Evolutionary conservation across 1,140 invertebrate genomes (phyloP).

Genomic region (Dendrolimus punctatus): DNA sequence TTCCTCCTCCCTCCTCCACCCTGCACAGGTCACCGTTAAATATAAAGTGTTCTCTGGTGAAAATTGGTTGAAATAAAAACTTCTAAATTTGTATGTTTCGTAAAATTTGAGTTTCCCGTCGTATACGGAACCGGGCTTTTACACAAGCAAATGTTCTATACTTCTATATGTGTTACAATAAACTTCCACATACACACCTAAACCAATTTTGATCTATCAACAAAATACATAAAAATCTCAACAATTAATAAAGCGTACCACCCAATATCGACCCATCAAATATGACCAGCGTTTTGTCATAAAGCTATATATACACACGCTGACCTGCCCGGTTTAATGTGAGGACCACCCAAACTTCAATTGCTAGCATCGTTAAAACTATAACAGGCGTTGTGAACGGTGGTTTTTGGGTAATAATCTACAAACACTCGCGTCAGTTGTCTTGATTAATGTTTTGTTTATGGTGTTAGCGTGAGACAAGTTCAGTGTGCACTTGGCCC

Average conservation of each 20-base stretch:
- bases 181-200: too few species aligned
- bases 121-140: too few species aligned
- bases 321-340: conserved; percentile 18
- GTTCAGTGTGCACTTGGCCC: too few species aligned
- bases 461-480: neutral
- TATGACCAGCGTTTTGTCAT: conserved; percentile 4
- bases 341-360: conserved; percentile 41
- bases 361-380: conserved; percentile 35
- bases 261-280: neutral
- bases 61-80: too few species aligned
- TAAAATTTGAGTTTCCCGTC: too few species aligned
- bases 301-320: conserved; percentile 20
- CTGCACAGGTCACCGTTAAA: too few species aligned
- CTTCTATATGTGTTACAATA: too few species aligned
- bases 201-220: too few species aligned
- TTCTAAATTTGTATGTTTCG: too few species aligned
- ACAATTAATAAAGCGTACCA: conserved; percentile 2
- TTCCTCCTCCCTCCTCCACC: too few species aligned
- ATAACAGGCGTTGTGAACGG: conserved; percentile 21
- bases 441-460: conserved; percentile 5
- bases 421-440: conserved; percentile 7
- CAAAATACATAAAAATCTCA: neutral
- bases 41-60: too few species aligned
- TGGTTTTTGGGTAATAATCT: conserved; percentile 25
- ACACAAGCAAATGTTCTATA: too few species aligned